Conservation (phyloP, 2,113 vertebrate species). For the Coracopsis vasa region DNA sequence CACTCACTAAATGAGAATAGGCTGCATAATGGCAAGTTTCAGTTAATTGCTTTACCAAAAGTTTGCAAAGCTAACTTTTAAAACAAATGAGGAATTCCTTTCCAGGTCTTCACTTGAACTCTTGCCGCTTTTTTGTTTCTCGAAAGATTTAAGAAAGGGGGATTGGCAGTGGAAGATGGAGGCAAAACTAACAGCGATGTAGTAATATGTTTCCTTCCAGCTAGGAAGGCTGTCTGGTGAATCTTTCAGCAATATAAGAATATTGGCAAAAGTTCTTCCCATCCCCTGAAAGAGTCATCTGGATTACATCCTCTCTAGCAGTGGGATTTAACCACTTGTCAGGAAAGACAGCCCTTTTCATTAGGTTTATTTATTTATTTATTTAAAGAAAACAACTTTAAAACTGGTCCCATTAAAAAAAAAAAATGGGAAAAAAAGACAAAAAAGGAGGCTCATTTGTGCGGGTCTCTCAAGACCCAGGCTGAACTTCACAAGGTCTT, state of each 20-base stretch:
- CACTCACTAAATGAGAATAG: neutral
- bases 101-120: neutral
- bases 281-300: slow-evolving; percentile 49
- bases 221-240: slow-evolving; percentile 40
- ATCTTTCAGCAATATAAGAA: slow-evolving; percentile 55
- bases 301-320: slow-evolving; percentile 52
- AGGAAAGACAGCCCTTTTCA: slow-evolving; percentile 46
- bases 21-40: neutral
- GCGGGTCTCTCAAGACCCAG: slow-evolving; percentile 22
- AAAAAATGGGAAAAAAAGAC: neutral
- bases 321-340: slow-evolving; percentile 65
- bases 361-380: neutral
- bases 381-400: slow-evolving; percentile 15
- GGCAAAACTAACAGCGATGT: neutral
- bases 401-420: neutral
- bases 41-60: neutral
- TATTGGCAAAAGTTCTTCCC: slow-evolving; percentile 35
- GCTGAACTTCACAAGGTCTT: slow-evolving; percentile 44
- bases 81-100: neutral
- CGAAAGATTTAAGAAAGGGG: neutral
- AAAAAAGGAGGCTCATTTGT: slow-evolving; percentile 8
- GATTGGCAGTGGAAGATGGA: neutral
- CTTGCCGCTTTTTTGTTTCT: neutral
- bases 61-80: neutral
- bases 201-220: slow-evolving; percentile 17